phyloP scores from a whole-genome alignment of 2,797 vertebrate species.

The Galaxias olidus region DNA sequence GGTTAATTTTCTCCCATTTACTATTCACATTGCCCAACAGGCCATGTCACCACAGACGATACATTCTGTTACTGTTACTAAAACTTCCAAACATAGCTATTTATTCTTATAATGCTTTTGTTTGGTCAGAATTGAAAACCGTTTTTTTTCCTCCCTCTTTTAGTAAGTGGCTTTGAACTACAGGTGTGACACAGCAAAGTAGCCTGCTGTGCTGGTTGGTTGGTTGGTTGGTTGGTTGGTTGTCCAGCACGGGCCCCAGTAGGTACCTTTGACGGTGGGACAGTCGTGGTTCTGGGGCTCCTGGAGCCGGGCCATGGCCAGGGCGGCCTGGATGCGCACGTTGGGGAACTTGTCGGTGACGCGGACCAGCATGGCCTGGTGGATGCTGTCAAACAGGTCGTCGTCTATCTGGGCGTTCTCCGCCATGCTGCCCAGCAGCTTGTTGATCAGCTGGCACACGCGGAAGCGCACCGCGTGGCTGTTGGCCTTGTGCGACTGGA shows the following conservation, averaged over 20 bases:
- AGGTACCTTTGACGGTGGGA: constrained; percentile 84
- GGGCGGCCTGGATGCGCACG: constrained; percentile 91
- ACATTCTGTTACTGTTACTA: background rate
- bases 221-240: too few species aligned
- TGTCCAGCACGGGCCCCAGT: too few species aligned
- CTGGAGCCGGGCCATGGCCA: constrained; percentile 92
- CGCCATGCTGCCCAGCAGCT: constrained; percentile 89
- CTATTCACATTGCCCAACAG: too few species aligned
- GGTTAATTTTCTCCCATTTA: too few species aligned
- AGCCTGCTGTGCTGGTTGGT: too few species aligned
- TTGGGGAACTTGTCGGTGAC: constrained; percentile 93
- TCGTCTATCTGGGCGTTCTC: constrained; percentile 96
- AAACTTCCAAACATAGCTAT: too few species aligned
- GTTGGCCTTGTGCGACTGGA: constrained; percentile 85
- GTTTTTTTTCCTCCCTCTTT: too few species aligned
- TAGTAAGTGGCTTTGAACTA: too few species aligned
- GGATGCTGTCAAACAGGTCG: constrained; percentile 90
- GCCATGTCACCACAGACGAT: too few species aligned
- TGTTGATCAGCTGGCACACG: constrained; percentile 91
- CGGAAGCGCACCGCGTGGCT: constrained; percentile 92
- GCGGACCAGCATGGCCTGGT: constrained; percentile 89
- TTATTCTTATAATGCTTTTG: too few species aligned
- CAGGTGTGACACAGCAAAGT: too few species aligned
- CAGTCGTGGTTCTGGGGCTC: constrained; percentile 88
- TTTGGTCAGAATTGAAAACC: too few species aligned